These are phyloP conservation scores for Paedocypris sp. DNA, from an alignment of 2,113 vertebrate species.

Conservation along the genomic window DNA sequence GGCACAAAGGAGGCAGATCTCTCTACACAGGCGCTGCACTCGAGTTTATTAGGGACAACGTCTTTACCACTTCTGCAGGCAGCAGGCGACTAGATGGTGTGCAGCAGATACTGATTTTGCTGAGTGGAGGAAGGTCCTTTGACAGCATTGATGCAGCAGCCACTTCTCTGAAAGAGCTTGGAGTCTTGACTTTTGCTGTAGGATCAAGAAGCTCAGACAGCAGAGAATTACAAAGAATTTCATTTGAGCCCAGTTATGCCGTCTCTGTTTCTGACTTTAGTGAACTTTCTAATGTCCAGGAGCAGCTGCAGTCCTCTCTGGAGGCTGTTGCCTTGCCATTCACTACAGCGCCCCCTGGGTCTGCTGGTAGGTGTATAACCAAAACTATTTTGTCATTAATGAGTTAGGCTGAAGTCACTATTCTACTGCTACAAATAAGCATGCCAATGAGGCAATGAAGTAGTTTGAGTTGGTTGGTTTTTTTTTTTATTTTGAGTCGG, in stretches of 20 bases:
- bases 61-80: conserved; percentile 62
- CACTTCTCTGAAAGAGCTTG: conserved; percentile 31
- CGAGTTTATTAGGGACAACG: conserved; percentile 46
- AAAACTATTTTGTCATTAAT: neutral
- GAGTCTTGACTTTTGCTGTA: conserved; percentile 59
- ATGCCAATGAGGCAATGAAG: too few relatives aligned
- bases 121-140: conserved; percentile 56
- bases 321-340: neutral
- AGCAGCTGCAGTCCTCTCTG: conserved; percentile 12
- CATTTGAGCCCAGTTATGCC: conserved; percentile 32
- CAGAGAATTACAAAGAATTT: conserved; percentile 37
- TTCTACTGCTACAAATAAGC: too few relatives aligned
- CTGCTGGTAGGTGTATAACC: neutral
- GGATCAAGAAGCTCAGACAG: conserved; percentile 44
- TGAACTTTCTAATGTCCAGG: conserved; percentile 30
- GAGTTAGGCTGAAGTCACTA: too few relatives aligned
- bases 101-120: conserved; percentile 63
- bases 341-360: neutral
- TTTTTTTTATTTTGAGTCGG: too few relatives aligned
- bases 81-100: conserved; percentile 63
- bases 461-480: too few relatives aligned
- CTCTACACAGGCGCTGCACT: conserved; percentile 60
- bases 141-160: conserved; percentile 48
- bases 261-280: conserved; percentile 37
- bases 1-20: conserved; percentile 41